Evolutionary conservation across 2,888 invertebrate species (phyloP), one percentile per base, ranked within the genome.

Genomic region (Agriotes lineatus): DNA sequence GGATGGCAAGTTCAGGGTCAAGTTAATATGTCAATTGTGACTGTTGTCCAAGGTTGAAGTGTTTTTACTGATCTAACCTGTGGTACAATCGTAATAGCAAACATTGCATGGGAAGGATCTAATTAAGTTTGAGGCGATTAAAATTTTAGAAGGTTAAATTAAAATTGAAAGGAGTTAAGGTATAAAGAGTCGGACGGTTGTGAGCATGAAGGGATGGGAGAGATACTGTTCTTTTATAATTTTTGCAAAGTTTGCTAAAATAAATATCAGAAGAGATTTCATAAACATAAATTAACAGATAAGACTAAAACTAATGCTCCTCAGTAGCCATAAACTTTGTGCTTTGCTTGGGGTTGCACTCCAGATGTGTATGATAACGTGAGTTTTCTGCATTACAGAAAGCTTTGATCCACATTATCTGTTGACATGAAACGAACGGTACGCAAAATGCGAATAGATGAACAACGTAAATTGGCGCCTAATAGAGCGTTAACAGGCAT

Each of bases 401-500:
- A 2, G 52, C 33, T 52, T 35, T 52, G 33, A 52, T 33, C 52
- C 30, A 18, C 33, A 33, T 18, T 33, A 33, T 52, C 52, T 52
- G 33, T 16, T 52, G 50, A 30, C 16, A 16, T 16, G 48, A 48
- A 52, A 33, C 33, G 52, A 52, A 33, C 33, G 52, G 7, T 52
- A 52, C 52, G 52, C 52, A 52, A 52, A 52, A 52, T 33, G 33
- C 33, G 25, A 50, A 50, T 50, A 50, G 12, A 52, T 16, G 52
- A 52, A 52, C 52, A 52, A 25, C 52, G 18, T 52, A 52, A 52
- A 52, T 52, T 52, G 35, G 52, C 7, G 30, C 25, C 63, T 61
- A 67, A 61, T 61, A 67, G 57, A 56, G 58, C 35, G 33, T 67
- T 37, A 56, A 61, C 35, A 12, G 42, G 37, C 48, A 67, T 67